A percentile compares a stretch with the other conserved stretches of the same genome.
Evolutionary conservation across 2,797 vertebrate genomes (phyloP).

Genomic region (Ctenosaura bakeri): DNA sequence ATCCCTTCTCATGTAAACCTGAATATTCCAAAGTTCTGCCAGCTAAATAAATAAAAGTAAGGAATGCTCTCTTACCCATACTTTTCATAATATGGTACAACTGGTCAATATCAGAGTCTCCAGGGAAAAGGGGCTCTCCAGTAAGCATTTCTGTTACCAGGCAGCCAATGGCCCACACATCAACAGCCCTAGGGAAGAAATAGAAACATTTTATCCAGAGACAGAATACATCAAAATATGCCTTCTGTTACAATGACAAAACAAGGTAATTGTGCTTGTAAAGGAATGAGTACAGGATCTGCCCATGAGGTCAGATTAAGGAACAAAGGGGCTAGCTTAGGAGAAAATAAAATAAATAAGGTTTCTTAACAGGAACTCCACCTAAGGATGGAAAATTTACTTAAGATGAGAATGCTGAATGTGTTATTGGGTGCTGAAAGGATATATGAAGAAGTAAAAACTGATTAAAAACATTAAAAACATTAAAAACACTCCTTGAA

Average conservation of each 20-base stretch:
- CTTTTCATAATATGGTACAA: conserved; percentile 89
- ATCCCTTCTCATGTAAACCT: neutral
- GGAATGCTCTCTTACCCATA: conserved; percentile 83
- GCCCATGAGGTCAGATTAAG: neutral
- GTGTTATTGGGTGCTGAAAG: no score
- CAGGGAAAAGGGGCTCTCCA: conserved; percentile 89
- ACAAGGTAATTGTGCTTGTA: neutral
- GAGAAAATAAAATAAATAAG: neutral
- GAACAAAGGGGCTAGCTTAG: neutral
- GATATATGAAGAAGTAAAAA: no score
- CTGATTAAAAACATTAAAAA: no score
- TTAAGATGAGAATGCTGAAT: no score
- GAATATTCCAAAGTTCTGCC: neutral
- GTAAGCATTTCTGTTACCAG: conserved; percentile 90
- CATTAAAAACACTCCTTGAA: no score
- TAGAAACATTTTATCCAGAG: conserved; percentile 17
- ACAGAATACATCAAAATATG: neutral
- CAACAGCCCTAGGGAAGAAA: conserved; percentile 85
- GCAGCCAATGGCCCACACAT: conserved; percentile 91
- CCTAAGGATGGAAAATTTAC: no score
- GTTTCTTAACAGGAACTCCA: no score
- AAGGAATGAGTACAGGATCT: neutral
- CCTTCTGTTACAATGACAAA: neutral
- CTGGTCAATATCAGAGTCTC: conserved; percentile 94
- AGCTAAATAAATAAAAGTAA: neutral